These are phyloP conservation scores for Upupa epops DNA, from an alignment of 2,113 vertebrate species.

Conservation along the genomic window DNA sequence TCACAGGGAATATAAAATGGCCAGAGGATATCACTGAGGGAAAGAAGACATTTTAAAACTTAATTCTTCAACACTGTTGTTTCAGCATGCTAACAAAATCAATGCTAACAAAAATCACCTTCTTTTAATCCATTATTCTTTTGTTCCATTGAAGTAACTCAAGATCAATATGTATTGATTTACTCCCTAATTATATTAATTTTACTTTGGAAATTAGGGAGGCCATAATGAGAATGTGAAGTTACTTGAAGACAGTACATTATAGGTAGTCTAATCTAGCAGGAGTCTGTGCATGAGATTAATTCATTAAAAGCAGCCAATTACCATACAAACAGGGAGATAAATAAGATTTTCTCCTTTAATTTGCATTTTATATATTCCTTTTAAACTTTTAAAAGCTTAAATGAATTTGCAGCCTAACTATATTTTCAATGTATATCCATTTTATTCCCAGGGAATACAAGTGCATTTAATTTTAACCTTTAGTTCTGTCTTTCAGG, in stretches of 20 bases:
- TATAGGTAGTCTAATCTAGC: constrained; percentile 74
- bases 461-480: constrained; percentile 46
- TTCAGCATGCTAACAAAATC: constrained; percentile 68
- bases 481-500: constrained; percentile 36
- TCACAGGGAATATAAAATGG: constrained; percentile 7
- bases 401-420: constrained; percentile 69
- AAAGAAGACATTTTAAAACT: constrained; percentile 69
- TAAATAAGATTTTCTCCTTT: constrained; percentile 75
- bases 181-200: constrained; percentile 82
- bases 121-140: constrained; percentile 79
- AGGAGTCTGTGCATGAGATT: constrained; percentile 76
- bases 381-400: constrained; percentile 72
- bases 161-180: constrained; percentile 81
- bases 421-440: constrained; percentile 67
- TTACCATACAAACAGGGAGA: constrained; percentile 77
- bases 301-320: constrained; percentile 78
- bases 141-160: constrained; percentile 73
- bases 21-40: neutral
- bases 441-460: constrained; percentile 61
- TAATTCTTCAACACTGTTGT: constrained; percentile 71
- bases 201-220: constrained; percentile 79
- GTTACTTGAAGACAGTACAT: constrained; percentile 79
- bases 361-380: constrained; percentile 76
- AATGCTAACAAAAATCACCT: constrained; percentile 74
- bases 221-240: constrained; percentile 78